Evolutionary conservation across 2,888 invertebrate genomes (phyloP).

Genomic region (Chymomyza caudatula): DNA sequence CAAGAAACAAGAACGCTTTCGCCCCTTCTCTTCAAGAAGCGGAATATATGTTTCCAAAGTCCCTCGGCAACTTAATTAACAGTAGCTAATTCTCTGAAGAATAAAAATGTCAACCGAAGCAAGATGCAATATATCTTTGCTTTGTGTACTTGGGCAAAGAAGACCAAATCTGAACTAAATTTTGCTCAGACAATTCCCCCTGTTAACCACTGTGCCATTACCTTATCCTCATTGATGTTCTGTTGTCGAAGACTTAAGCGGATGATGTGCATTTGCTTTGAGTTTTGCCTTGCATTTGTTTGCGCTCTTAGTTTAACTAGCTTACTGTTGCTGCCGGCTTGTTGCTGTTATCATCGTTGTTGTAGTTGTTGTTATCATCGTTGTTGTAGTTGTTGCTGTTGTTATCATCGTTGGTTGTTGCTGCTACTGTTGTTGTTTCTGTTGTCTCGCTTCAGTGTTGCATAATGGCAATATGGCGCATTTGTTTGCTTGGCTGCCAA

Average conservation of each 20-base stretch:
- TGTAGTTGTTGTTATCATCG: conserved; percentile 25
- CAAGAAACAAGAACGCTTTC: no score
- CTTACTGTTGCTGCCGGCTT: conserved; percentile 39
- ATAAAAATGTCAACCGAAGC: no score
- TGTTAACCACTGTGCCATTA: not conserved
- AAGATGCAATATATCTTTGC: no score
- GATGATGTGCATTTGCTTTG: conserved; percentile 65
- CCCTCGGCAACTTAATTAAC: no score
- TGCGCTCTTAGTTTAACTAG: conserved; percentile 62
- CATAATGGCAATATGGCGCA: conserved; percentile 29
- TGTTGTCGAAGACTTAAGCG: conserved; percentile 68
- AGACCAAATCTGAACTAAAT: not conserved
- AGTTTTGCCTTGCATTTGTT: conserved; percentile 57
- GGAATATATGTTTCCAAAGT: no score
- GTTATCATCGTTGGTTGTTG: conserved; percentile 16
- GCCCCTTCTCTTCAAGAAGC: no score
- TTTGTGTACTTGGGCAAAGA: no score
- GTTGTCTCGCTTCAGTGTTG: conserved; percentile 1
- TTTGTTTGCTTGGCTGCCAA: conserved; percentile 4
- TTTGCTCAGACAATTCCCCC: not conserved
- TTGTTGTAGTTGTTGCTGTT: conserved; percentile 12
- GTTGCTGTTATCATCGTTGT: conserved; percentile 38
- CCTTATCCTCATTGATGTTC: not conserved
- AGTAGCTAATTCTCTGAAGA: no score
- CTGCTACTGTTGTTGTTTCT: conserved; percentile 34